Base-by-base conservation (phyloP, 2,888 invertebrate species). In the Andrena bicolor region DNA sequence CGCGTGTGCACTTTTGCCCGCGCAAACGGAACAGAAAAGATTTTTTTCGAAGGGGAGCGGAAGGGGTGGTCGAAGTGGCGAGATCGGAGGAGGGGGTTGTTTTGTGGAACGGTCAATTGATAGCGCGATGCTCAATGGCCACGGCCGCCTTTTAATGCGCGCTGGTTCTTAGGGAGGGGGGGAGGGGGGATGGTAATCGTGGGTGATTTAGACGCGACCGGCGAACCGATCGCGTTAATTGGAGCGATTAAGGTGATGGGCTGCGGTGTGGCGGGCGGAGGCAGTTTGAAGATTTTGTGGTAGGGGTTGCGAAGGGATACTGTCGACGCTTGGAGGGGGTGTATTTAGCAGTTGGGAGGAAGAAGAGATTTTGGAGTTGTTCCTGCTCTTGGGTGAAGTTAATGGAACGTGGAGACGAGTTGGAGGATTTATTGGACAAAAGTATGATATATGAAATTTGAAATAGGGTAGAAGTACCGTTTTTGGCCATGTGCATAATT, bases 11-110 rank as follows among this genome's bases (percentile, higher is more conserved):
- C 41, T 78, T 83, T 79, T 64, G 60, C 72, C 64, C 51, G 71
- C 73, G 75, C 80, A 84, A 71, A 81, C 82, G 84, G 87, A 86
- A 82, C 86, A 80, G 60, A 64, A 74, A 75, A 82, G 79, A 80
- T 81, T 80, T 84, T 80, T 84, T 71, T 26, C 41, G 48, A 10
- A 48, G 72, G 82, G 74, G 74, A 41, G 49, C n/a, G 75, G 82
- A 74, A 66, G 51, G 10, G 6, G 58, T 7, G 13, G 10, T 63
- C 69, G 48, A 74, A 63, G 73, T 32, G 56, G 56, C 20, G 76
- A 73, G 84, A 28, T 58, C 51, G 10, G 1, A 0, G 56, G 23
- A 76, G 69, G 78, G 83, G 79, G 68, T 77, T 84, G 84, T 84
- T 84, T 82, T 76, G 56, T 68, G 70, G 70, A 69, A 61, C 78